A percentile compares a stretch with the other conserved stretches of the same genome.
Conservation (phyloP, 2,113 vertebrate genomes). For the Cottus gobio region DNA sequence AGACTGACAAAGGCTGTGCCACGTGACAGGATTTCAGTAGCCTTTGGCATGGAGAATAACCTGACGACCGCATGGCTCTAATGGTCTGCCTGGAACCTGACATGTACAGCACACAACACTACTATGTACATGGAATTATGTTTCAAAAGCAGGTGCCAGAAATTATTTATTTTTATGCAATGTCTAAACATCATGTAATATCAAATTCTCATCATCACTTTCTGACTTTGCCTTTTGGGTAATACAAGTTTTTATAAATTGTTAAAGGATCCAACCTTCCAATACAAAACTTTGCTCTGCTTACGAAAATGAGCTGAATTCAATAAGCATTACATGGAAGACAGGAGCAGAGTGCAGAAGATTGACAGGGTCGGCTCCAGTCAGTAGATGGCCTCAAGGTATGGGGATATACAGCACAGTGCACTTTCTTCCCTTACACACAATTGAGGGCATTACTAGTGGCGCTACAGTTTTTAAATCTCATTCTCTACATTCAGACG, state of each 20-base stretch:
- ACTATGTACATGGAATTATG: not conserved
- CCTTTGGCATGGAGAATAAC: not conserved
- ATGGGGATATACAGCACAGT: not conserved
- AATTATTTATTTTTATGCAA: slow-evolving; percentile 8
- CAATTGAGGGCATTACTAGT: not conserved
- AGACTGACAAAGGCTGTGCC: not conserved
- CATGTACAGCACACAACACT: not conserved
- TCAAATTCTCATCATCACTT: slow-evolving; percentile 17
- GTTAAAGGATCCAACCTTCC: slow-evolving; percentile 51
- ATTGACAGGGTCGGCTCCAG: slow-evolving; percentile 45
- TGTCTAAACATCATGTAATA: not conserved
- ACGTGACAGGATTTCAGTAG: slow-evolving; percentile 5
- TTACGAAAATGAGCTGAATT: slow-evolving; percentile 60
- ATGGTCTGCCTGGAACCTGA: slow-evolving; percentile 6
- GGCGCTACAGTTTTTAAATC: slow-evolving; percentile 30
- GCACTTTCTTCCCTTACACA: slow-evolving; percentile 10
- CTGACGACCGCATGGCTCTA: not conserved
- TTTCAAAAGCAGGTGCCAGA: slow-evolving; percentile 4
- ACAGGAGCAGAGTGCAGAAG: slow-evolving; percentile 15
- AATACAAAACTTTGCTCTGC: slow-evolving; percentile 48
- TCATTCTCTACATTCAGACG: slow-evolving; percentile 43
- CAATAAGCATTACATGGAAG: slow-evolving; percentile 59
- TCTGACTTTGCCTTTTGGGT: slow-evolving; percentile 12
- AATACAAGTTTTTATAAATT: slow-evolving; percentile 51
- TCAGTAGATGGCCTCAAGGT: slow-evolving; percentile 33